Evolutionary conservation across 2,113 vertebrate species (phyloP), one percentile per base, ranked within the genome.

Genomic region (Paramormyrops kingsleyae): DNA sequence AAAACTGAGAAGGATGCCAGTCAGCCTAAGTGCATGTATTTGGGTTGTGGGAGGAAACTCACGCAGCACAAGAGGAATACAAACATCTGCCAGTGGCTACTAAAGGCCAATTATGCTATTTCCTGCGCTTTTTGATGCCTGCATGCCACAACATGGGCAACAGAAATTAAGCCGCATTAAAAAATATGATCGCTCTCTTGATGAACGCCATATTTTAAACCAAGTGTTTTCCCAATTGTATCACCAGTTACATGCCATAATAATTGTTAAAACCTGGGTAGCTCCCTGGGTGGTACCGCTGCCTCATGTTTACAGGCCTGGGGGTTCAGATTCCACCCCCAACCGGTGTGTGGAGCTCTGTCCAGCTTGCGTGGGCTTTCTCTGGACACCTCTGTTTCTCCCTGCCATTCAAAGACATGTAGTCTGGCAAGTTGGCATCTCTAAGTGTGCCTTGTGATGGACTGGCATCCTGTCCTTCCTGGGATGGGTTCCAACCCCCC

Each of bases 381-480:
- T 80, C 5, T 42, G 74, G 35, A 42, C 31, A 80, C 31, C n/a
- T 42, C n/a, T 35, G 74, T 39, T 80, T 39, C 74, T 42, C 42
- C 74, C 35, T 17, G 74, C 74, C 31, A 39, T 80, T 42, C 31
- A 80, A 80, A 80, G 15, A 42, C 74, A 80, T 80, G 74, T 39
- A 80, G 35, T 80, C 35, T 19, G 35, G 35, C 5, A 80, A 19
- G 74, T 19, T 80, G 74, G 74, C 74, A 80, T 42, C 35, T 80
- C 74, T 80, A 80, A 80, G 74, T 80, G 74, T 17, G n/a, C 74
- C 31, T 42, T 39, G 13, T 80, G 74, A 80, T 80, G 74, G 74
- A 80, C 31, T 80, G 74, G 74, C 74, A 80, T 80, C 74, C 74
- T 39, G 74, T 80, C 74, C 74, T 80, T 80, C 74, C 74, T 80